Percentiles rank a stretch among this genome's conserved stretches.
phyloP scores from a whole-genome alignment of 2,113 vertebrate genomes.

The Ifrita kowaldi region DNA sequence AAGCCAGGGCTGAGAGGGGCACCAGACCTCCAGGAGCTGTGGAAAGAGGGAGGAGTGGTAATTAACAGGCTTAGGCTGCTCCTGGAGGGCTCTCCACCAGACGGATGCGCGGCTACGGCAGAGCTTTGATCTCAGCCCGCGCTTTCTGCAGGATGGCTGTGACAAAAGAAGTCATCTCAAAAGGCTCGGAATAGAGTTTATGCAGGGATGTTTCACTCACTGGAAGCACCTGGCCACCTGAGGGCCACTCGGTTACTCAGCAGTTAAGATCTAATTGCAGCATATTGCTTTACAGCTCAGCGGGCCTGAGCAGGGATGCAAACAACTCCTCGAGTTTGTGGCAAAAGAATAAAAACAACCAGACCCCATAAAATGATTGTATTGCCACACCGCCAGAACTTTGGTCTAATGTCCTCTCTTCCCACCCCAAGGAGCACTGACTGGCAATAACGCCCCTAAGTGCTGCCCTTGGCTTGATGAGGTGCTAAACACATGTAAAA shows the following conservation, averaged over 20 bases:
- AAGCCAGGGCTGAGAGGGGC: background rate
- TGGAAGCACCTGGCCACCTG: background rate
- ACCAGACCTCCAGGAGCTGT: background rate
- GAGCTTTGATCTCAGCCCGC: constrained; percentile 42
- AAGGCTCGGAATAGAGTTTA: background rate
- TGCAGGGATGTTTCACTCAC: fast-evolving
- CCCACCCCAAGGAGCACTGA: background rate
- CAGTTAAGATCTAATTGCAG: background rate
- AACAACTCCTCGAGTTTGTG: background rate
- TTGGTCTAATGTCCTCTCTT: background rate
- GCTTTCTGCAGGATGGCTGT: background rate
- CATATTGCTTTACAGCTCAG: constrained; percentile 14
- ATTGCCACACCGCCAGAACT: background rate
- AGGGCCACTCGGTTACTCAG: background rate
- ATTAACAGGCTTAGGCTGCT: background rate
- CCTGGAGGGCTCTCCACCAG: constrained; percentile 39
- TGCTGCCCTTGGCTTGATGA: background rate
- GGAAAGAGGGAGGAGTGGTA: background rate
- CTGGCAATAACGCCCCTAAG: background rate
- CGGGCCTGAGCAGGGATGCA: background rate
- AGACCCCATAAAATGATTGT: background rate
- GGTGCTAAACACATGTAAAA: background rate
- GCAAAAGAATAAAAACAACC: background rate
- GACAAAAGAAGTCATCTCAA: constrained; percentile 14
- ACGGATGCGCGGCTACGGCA: background rate